Percentiles rank a stretch among this genome's conserved stretches.
Evolutionary conservation across 2,888 invertebrate species (phyloP).

Genomic region (Drosophila nr. perissopoda): DNA sequence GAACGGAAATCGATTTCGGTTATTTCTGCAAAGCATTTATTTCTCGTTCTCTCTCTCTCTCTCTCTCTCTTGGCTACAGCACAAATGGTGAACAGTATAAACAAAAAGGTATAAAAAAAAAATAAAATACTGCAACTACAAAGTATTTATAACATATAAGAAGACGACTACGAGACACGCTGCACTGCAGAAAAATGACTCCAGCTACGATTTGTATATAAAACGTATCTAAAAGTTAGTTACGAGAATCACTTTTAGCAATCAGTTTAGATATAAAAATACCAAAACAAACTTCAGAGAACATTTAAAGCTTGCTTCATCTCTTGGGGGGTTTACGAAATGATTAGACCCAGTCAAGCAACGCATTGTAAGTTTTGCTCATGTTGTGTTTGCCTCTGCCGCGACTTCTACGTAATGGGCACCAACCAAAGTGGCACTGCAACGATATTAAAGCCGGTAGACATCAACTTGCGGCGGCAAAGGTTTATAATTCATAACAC

Average conservation of each 20-base stretch:
- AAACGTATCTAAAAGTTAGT: too few relatives aligned
- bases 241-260: not conserved
- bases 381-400: conserved; percentile 10
- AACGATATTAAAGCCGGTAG: conserved; percentile 38
- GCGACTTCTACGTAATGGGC: conserved; percentile 38
- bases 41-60: not conserved
- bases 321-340: not conserved
- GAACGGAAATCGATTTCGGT: conserved; percentile 73
- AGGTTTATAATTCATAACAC: conserved; percentile 61
- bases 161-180: conserved; percentile 5
- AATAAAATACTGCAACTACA: conserved; percentile 1
- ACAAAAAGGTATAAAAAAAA: conserved; percentile 8
- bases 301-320: not conserved
- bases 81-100: conserved; percentile 7
- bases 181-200: not conserved
- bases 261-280: not conserved
- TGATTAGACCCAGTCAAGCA: not conserved
- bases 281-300: not conserved
- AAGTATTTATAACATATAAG: not conserved
- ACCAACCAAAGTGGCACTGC: conserved; percentile 40
- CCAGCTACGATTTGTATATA: not conserved
- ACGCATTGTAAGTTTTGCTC: conserved; percentile 22
- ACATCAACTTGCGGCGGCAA: conserved; percentile 38
- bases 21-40: conserved; percentile 41
- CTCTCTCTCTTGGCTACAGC: not conserved